Evolutionary conservation across 2,888 invertebrate species (phyloP).

Genomic region (Acanthacorydalis orientalis): DNA sequence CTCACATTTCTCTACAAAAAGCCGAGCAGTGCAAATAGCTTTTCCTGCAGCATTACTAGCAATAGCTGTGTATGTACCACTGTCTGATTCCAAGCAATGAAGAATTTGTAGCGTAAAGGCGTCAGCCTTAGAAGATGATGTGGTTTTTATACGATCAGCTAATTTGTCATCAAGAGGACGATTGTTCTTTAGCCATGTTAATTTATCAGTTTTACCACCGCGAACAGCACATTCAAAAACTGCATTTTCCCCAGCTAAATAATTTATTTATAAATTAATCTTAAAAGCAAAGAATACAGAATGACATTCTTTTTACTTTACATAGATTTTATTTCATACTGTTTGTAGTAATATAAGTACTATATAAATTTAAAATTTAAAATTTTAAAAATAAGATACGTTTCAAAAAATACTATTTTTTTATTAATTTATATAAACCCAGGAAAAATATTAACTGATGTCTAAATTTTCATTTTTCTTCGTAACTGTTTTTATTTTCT

Average conservation of each 20-base stretch:
- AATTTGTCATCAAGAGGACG: constrained; percentile 57
- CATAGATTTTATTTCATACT: no score
- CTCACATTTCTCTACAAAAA: constrained; percentile 74
- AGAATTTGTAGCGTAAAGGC: constrained; percentile 56
- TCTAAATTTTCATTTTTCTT: no score
- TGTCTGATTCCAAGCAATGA: constrained; percentile 58
- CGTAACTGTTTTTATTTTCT: no score
- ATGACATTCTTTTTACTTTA: no score
- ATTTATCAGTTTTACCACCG: constrained; percentile 42
- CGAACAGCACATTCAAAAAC: constrained; percentile 51
- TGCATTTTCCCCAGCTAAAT: constrained; percentile 66
- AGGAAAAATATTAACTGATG: no score
- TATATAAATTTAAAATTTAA: no score
- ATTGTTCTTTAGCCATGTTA: constrained; percentile 81
- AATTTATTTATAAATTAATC: not conserved
- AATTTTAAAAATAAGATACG: no score
- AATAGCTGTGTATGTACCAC: constrained; percentile 80
- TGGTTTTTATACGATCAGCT: constrained; percentile 53
- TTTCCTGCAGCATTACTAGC: constrained; percentile 69
- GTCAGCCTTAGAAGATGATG: constrained; percentile 37
- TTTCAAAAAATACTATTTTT: no score
- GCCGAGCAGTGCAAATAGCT: constrained; percentile 70
- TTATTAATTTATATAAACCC: no score
- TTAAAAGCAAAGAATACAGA: not conserved
- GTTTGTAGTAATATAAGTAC: no score